Conservation (phyloP, 2,797 vertebrate species). For the Tamandua tetradactyla region DNA sequence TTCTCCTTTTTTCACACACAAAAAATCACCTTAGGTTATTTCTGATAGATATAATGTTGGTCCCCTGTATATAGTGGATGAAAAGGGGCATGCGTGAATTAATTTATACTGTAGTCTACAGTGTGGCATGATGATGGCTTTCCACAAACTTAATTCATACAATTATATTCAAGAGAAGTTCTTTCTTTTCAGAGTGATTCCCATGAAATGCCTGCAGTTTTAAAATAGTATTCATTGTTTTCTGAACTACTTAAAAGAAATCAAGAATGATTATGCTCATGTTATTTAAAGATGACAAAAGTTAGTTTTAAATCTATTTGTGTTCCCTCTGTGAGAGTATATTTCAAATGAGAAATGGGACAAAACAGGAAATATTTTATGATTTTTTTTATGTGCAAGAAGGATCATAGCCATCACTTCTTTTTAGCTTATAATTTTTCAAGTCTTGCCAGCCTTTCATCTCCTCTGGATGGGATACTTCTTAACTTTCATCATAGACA, state of each 20-base stretch:
- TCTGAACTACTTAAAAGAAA: constrained; percentile 70
- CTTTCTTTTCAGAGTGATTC: constrained; percentile 33
- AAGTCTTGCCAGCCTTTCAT: constrained; percentile 85
- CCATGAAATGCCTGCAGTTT: constrained; percentile 58
- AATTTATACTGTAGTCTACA: constrained; percentile 46
- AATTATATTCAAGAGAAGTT: constrained; percentile 55
- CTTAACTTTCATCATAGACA: constrained; percentile 75
- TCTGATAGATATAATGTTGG: constrained; percentile 45
- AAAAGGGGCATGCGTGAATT: constrained; percentile 68
- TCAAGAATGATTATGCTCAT: constrained; percentile 57
- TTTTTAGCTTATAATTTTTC: constrained; percentile 86
- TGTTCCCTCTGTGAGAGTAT: constrained; percentile 87
- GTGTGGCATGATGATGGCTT: constrained; percentile 61
- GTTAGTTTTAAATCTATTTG: constrained; percentile 82
- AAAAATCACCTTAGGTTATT: constrained; percentile 44
- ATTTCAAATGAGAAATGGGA: constrained; percentile 89
- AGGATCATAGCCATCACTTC: constrained; percentile 90
- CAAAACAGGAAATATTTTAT: constrained; percentile 91
- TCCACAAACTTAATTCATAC: constrained; percentile 60
- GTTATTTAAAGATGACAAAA: constrained; percentile 64
- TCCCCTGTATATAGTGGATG: constrained; percentile 38
- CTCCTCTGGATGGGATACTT: constrained; percentile 82
- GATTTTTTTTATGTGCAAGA: constrained; percentile 84
- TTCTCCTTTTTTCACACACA: background rate
- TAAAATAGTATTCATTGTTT: constrained; percentile 67